phyloP scores from a whole-genome alignment of 2,797 vertebrate species.

The Enteromius fasciolatus region DNA sequence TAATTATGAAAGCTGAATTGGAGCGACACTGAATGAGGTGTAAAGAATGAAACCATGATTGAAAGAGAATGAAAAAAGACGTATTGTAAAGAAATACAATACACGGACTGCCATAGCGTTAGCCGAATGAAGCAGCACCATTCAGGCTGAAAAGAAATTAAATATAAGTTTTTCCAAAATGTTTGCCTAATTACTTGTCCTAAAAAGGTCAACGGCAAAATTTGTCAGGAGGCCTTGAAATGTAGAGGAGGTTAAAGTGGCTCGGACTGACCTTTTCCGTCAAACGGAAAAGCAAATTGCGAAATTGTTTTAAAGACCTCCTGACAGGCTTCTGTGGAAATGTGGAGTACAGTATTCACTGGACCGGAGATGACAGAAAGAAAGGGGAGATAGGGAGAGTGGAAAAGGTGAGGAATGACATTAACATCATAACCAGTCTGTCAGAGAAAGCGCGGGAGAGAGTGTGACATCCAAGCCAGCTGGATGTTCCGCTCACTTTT shows the following conservation, averaged over 20 bases:
- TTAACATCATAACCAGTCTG: slow-evolving; percentile 52
- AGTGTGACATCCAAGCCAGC: neutral
- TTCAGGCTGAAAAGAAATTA: slow-evolving; percentile 1
- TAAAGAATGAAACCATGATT: slow-evolving; percentile 11
- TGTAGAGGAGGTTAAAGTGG: slow-evolving; percentile 32
- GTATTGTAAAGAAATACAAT: slow-evolving; percentile 4
- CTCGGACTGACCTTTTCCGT: slow-evolving; percentile 53
- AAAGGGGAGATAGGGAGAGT: neutral
- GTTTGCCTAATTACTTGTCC: slow-evolving; percentile 56
- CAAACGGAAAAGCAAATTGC: slow-evolving; percentile 48
- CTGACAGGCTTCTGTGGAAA: slow-evolving; percentile 43
- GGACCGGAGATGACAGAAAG: slow-evolving; percentile 38
- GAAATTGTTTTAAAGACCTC: slow-evolving; percentile 55
- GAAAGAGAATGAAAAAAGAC: slow-evolving; percentile 2
- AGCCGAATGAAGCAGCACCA: neutral
- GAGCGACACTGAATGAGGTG: slow-evolving; percentile 9
- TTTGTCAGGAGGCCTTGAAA: slow-evolving; percentile 48
- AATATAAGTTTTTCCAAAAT: neutral
- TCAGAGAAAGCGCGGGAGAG: slow-evolving; percentile 6
- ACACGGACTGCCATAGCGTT: neutral
- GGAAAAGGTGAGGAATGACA: slow-evolving; percentile 19
- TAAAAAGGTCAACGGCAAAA: slow-evolving; percentile 52
- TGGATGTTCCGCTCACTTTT: neutral
- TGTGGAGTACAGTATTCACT: slow-evolving; percentile 27
- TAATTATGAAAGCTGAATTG: slow-evolving; percentile 10